These are phyloP conservation scores for Rhizoglyphus robini DNA, from an alignment of 1,140 invertebrate genomes.

Conservation along the genomic window DNA sequence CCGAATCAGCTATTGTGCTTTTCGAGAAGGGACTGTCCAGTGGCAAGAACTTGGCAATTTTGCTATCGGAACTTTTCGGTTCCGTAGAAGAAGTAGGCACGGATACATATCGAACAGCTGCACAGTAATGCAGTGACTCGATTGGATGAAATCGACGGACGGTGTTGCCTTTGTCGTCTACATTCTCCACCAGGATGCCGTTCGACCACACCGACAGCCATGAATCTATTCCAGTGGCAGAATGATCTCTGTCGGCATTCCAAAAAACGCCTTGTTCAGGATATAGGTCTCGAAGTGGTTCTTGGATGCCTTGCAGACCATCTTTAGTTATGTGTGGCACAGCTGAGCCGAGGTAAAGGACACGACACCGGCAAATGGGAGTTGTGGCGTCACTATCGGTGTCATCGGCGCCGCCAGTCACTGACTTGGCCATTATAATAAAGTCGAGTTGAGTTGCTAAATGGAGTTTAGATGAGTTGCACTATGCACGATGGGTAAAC, in stretches of 20 bases:
- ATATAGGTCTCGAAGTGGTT: constrained; percentile 88
- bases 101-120: constrained; percentile 69
- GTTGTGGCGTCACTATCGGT: constrained; percentile 41
- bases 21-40: constrained; percentile 88
- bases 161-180: constrained; percentile 85
- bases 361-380: constrained; percentile 85
- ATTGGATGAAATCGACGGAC: constrained; percentile 95
- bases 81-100: constrained; percentile 38
- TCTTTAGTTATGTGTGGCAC: constrained; percentile 96
- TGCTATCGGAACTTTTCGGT: constrained; percentile 33
- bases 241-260: constrained; percentile 1
- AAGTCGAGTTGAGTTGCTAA: not conserved
- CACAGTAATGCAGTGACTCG: constrained; percentile 89
- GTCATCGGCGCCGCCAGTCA: constrained; percentile 6
- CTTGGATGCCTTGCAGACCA: constrained; percentile 91
- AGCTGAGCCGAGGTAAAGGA: constrained; percentile 92
- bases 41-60: constrained; percentile 72
- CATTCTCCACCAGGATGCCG: constrained; percentile 86
- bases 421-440: constrained; percentile 7
- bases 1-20: constrained; percentile 47
- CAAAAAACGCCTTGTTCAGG: constrained; percentile 58
- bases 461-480: not conserved
- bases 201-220: constrained; percentile 96
- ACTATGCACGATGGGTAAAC: not conserved
- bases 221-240: constrained; percentile 79